These are phyloP conservation scores for Helarctos malayanus DNA, from an alignment of 2,797 vertebrate genomes.

Conservation along the genomic window DNA sequence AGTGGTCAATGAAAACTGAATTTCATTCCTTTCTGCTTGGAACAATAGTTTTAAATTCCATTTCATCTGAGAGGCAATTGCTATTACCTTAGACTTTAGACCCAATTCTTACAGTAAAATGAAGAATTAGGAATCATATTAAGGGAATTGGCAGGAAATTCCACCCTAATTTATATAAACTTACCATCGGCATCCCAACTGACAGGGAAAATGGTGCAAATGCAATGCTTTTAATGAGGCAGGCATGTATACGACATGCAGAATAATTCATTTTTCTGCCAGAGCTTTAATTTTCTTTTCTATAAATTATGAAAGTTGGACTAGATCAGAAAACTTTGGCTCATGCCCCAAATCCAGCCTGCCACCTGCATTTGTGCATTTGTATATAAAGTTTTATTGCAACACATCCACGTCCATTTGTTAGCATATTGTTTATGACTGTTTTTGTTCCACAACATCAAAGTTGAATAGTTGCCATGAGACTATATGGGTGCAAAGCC, in stretches of 20 bases:
- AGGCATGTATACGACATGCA: not conserved
- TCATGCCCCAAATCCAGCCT: not conserved
- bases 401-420: not conserved
- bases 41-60: not conserved
- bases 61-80: slow-evolving; percentile 28
- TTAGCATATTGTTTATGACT: not conserved
- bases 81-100: not conserved
- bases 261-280: not conserved
- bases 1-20: not conserved
- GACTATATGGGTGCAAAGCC: not conserved
- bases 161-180: not conserved
- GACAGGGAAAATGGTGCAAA: not conserved
- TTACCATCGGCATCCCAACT: not conserved
- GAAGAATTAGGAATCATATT: not conserved
- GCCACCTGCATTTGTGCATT: not conserved
- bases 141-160: not conserved
- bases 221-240: not conserved
- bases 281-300: not conserved
- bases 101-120: not conserved
- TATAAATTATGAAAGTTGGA: not conserved
- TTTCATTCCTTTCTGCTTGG: not conserved
- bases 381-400: not conserved
- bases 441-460: not conserved
- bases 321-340: not conserved
- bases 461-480: not conserved